phyloP scores from a whole-genome alignment of 2,888 invertebrate genomes.

The Troides oblongomaculatus region DNA sequence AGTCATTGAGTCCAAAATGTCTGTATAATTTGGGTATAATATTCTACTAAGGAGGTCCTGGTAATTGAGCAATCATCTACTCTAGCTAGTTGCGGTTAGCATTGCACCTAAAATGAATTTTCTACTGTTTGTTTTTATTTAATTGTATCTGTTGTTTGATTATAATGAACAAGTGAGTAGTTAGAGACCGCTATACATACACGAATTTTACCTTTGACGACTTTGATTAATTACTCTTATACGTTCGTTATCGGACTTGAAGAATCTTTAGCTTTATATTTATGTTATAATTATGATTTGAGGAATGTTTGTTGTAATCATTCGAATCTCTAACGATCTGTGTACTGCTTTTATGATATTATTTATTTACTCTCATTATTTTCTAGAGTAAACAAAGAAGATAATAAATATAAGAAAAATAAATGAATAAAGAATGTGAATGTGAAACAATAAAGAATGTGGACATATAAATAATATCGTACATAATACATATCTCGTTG shows the following conservation, averaged over 20 bases:
- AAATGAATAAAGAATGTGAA: too few species aligned
- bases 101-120: slow-evolving; percentile 73
- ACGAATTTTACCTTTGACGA: not conserved
- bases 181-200: not conserved
- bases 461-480: not conserved
- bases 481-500: not conserved
- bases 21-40: not conserved
- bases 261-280: not conserved
- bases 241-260: not conserved
- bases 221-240: slow-evolving; percentile 5
- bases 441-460: too few species aligned
- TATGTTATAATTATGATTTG: not conserved
- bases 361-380: too few species aligned
- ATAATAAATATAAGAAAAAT: too few species aligned
- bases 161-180: not conserved
- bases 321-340: not conserved
- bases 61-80: slow-evolving; percentile 78
- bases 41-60: slow-evolving; percentile 29
- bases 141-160: not conserved
- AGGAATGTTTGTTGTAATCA: not conserved
- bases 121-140: slow-evolving; percentile 66
- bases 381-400: too few species aligned
- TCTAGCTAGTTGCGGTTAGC: slow-evolving; percentile 76
- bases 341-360: not conserved
- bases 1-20: slow-evolving; percentile 64